A percentile compares a stretch with the other conserved stretches of the same genome.
These are phyloP conservation scores for Zoroaster sp. DNA, from an alignment of 53 echinoderm and acorn worm species.

Conservation along the genomic window DNA sequence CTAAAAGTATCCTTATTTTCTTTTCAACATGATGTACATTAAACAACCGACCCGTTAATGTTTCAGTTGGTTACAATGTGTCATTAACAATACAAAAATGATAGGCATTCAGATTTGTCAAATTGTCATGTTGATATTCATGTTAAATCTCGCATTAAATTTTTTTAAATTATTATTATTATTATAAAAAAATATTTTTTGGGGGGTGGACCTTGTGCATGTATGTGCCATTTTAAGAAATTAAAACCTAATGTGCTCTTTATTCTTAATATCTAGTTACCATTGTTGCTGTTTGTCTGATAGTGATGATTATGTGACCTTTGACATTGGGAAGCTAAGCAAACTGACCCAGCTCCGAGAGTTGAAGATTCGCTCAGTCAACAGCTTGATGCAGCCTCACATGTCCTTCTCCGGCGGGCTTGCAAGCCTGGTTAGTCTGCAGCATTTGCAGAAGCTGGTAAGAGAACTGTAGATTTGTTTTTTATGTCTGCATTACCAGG, in stretches of 20 bases:
- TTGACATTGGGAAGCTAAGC: constrained; percentile 48
- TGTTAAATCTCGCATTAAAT: too few species aligned
- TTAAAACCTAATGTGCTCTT: neutral
- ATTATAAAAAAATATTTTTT: too few species aligned
- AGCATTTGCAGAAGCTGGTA: constrained; percentile 48
- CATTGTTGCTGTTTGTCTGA: neutral
- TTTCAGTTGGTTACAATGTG: too few species aligned
- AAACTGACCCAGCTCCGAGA: constrained; percentile 5
- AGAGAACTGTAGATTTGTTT: neutral
- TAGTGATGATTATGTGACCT: neutral
- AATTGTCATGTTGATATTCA: too few species aligned
- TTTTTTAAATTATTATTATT: too few species aligned
- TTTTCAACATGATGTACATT: too few species aligned
- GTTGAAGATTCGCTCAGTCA: constrained; percentile 30
- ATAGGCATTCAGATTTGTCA: too few species aligned
- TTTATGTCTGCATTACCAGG: neutral
- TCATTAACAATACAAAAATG: too few species aligned
- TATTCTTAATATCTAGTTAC: neutral
- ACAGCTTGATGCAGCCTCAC: constrained; percentile 10
- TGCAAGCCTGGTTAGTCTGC: constrained; percentile 12
- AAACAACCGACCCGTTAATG: too few species aligned
- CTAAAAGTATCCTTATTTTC: too few species aligned
- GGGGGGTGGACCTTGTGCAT: too few species aligned
- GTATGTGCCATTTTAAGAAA: neutral
- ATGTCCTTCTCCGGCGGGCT: constrained; percentile 33